Evolutionary conservation across 2,113 vertebrate species (phyloP).

Genomic region (Calyptommatus sinebrachiatus): DNA sequence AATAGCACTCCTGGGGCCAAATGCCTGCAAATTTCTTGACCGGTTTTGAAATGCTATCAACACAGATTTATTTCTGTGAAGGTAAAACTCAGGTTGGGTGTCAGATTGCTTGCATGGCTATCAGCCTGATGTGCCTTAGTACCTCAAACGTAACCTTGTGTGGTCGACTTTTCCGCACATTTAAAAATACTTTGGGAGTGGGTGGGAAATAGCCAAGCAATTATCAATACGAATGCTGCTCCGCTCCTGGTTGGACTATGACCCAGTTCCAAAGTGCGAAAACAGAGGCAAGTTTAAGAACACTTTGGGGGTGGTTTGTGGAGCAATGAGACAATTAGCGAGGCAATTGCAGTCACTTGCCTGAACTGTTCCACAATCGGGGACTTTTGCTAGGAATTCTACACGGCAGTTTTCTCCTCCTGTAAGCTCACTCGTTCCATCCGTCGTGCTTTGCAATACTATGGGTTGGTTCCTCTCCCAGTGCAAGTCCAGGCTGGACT

Average conservation of each 20-base stretch:
- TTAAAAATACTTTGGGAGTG: too few relatives aligned
- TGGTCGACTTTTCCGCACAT: too few relatives aligned
- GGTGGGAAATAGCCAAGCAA: too few relatives aligned
- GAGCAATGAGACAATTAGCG: too few relatives aligned
- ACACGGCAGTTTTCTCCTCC: not conserved
- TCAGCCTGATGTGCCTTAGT: not conserved
- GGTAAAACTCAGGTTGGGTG: too few relatives aligned
- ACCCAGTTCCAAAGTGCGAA: too few relatives aligned
- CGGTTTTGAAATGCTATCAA: not conserved
- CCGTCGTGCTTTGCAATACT: not conserved
- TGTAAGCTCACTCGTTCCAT: not conserved
- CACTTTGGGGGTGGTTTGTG: too few relatives aligned
- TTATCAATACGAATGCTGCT: too few relatives aligned
- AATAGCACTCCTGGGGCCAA: not conserved
- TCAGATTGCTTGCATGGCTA: not conserved
- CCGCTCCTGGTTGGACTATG: too few relatives aligned
- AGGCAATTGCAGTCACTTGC: too few relatives aligned
- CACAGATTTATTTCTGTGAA: not conserved
- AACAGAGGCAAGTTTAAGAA: too few relatives aligned
- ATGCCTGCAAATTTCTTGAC: not conserved
- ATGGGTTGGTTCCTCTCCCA: fast-evolving
- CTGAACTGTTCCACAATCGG: too few relatives aligned
- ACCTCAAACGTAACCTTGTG: not conserved
- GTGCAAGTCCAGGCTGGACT: not conserved
- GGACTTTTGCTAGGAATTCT: not conserved